A percentile compares a stretch with the other conserved stretches of the same genome.
phyloP scores from a whole-genome alignment of 2,113 vertebrate genomes.

The Barbus barbus region DNA sequence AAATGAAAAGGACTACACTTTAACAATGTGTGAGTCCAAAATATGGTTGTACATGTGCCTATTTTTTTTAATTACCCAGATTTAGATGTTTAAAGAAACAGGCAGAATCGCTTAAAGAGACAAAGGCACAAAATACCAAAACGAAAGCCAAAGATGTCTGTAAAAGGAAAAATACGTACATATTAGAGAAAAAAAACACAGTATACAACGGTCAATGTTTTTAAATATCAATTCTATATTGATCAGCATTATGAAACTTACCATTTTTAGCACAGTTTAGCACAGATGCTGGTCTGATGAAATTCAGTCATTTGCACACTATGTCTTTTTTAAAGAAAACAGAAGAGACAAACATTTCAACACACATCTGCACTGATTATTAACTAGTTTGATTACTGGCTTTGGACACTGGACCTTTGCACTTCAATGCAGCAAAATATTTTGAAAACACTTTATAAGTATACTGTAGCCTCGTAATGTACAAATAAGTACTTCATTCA shows the following conservation, averaged over 20 bases:
- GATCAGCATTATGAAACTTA: not conserved
- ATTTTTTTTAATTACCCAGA: constrained; percentile 47
- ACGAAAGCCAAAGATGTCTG: constrained; percentile 57
- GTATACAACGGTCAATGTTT: not conserved
- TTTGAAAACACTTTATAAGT: too few species aligned
- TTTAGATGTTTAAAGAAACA: rapidly evolving
- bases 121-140: constrained; percentile 55
- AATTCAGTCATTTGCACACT: not conserved
- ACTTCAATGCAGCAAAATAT: too few species aligned
- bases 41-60: not conserved
- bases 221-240: not conserved
- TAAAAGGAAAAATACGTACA: constrained; percentile 2
- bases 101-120: not conserved
- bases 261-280: constrained; percentile 6
- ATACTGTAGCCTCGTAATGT: too few species aligned
- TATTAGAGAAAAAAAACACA: not conserved
- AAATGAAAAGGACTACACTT: too few species aligned
- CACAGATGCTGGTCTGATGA: not conserved
- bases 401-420: too few species aligned
- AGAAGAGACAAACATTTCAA: not conserved
- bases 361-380: too few species aligned
- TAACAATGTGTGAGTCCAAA: too few species aligned
- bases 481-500: too few species aligned
- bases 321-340: not conserved
- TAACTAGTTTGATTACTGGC: too few species aligned